phyloP scores from a whole-genome alignment of 2,113 vertebrate species.

The Sylvilagus bachmani region DNA sequence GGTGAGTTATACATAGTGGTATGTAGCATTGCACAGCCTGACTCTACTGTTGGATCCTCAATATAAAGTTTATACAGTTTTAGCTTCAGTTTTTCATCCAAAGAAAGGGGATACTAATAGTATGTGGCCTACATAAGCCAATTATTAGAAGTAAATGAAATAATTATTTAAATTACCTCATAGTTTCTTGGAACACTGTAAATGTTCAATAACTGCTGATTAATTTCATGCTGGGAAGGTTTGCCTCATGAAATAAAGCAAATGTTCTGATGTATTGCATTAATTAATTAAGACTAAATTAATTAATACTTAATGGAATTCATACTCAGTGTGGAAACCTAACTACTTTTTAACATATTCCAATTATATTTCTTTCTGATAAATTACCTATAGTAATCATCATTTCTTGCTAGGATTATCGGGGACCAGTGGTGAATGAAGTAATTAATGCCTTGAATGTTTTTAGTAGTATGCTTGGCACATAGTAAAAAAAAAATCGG shows the following conservation, averaged over 20 bases:
- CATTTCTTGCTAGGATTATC: not conserved
- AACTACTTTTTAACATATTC: conserved; percentile 50
- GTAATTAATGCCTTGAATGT: not conserved
- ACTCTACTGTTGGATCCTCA: not conserved
- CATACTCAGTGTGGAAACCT: conserved; percentile 38
- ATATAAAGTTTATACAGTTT: conserved; percentile 10
- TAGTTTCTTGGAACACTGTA: not conserved
- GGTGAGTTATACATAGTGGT: not conserved
- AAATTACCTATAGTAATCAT: not conserved
- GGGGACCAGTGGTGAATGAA: not conserved
- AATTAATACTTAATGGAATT: conserved; percentile 61
- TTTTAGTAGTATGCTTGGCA: not conserved
- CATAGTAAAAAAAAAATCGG: not conserved
- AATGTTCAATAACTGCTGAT: conserved; percentile 43
- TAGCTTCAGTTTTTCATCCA: conserved; percentile 9
- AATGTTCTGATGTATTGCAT: conserved; percentile 44
- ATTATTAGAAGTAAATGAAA: conserved; percentile 53
- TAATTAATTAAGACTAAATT: conserved; percentile 65
- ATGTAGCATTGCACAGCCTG: not conserved
- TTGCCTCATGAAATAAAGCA: conserved; percentile 64
- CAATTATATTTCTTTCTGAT: conserved; percentile 33
- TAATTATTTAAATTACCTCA: conserved; percentile 48
- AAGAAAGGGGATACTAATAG: not conserved
- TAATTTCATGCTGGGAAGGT: conserved; percentile 55
- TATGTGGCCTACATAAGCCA: not conserved